phyloP scores from a whole-genome alignment of 2,888 invertebrate genomes.

The Xylocampa areola region DNA sequence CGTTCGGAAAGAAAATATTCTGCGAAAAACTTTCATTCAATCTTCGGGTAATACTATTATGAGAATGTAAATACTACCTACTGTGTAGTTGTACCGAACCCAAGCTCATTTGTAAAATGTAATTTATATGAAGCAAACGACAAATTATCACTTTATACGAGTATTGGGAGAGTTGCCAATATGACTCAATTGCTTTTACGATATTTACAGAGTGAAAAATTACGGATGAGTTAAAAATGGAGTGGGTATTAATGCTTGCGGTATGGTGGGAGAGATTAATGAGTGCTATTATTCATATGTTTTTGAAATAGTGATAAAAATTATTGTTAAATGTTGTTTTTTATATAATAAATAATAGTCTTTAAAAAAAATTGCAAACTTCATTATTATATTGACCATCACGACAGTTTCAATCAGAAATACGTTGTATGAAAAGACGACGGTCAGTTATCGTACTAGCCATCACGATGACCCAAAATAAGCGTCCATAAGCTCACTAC shows the following conservation, averaged over 20 bases:
- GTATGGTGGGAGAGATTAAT: too few species aligned
- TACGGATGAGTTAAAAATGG: slow-evolving; percentile 16
- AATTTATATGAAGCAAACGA: slow-evolving; percentile 41
- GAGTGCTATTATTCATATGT: too few species aligned
- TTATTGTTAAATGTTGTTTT: too few species aligned
- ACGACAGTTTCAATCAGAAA: too few species aligned
- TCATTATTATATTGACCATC: too few species aligned
- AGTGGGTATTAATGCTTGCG: neutral
- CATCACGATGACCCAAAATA: too few species aligned
- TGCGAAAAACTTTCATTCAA: slow-evolving; percentile 28
- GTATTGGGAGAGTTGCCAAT: slow-evolving; percentile 51
- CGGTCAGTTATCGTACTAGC: too few species aligned
- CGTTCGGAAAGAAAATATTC: neutral
- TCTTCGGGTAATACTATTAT: neutral
- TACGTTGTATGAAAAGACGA: too few species aligned
- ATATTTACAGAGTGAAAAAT: slow-evolving; percentile 12
- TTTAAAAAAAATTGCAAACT: too few species aligned
- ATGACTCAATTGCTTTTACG: slow-evolving; percentile 44
- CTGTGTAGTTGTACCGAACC: slow-evolving; percentile 9
- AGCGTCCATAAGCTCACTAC: too few species aligned
- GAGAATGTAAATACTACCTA: slow-evolving; percentile 13
- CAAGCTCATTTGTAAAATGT: slow-evolving; percentile 32
- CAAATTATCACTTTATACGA: slow-evolving; percentile 48
- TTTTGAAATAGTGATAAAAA: too few species aligned
- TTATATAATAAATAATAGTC: too few species aligned